Conservation (phyloP, 2,797 vertebrate species). For the Cetoscarus ocellatus region DNA sequence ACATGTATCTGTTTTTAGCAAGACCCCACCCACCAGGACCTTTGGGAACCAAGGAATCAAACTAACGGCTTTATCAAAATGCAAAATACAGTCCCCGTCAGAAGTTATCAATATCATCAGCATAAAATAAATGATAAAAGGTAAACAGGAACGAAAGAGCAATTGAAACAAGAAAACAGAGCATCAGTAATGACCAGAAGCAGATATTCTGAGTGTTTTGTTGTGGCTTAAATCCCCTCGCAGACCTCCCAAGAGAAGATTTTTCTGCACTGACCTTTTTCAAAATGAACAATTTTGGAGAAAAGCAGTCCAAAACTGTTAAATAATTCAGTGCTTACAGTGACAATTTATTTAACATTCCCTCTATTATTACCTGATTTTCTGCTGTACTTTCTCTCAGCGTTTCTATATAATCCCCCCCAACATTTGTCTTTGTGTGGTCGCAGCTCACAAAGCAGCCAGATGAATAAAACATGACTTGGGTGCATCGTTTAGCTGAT, state of each 20-base stretch:
- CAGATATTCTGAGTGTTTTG: slow-evolving; percentile 2
- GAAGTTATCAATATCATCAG: no score
- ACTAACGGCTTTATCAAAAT: no score
- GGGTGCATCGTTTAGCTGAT: slow-evolving; percentile 74
- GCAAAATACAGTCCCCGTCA: no score
- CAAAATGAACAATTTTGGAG: slow-evolving; percentile 19
- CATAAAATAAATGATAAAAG: not conserved
- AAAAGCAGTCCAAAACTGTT: slow-evolving; percentile 15
- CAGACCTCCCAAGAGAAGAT: not conserved
- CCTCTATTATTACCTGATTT: slow-evolving; percentile 39
- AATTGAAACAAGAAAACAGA: not conserved
- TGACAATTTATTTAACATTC: slow-evolving; percentile 36
- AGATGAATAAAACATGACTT: slow-evolving; percentile 82
- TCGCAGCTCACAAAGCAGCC: slow-evolving; percentile 56
- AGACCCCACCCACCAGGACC: no score
- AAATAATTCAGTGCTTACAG: slow-evolving; percentile 44
- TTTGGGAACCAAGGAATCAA: no score
- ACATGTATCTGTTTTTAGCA: no score
- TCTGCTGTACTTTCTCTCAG: slow-evolving; percentile 43
- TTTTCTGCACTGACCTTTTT: slow-evolving; percentile 20
- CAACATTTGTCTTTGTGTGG: slow-evolving; percentile 64
- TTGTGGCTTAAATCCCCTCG: slow-evolving; percentile 14
- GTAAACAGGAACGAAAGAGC: not conserved
- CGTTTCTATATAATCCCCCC: slow-evolving; percentile 45
- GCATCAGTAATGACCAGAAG: not conserved